Percentiles rank a stretch among this genome's conserved stretches.
phyloP scores from a whole-genome alignment of 1,140 invertebrate species.

The Meloidogyne hapla region DNA sequence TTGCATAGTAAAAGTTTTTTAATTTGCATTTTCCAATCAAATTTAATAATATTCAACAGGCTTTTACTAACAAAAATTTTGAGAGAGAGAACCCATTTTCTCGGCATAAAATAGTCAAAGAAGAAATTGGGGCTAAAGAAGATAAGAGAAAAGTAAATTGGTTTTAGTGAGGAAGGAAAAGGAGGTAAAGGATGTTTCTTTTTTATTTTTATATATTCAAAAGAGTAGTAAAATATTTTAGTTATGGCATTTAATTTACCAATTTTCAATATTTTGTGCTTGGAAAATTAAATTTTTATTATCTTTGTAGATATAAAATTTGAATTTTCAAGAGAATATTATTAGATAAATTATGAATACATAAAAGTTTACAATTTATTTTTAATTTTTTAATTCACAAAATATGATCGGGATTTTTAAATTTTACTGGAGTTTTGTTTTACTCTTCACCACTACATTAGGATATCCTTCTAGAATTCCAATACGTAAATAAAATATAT shows the following conservation, averaged over 20 bases:
- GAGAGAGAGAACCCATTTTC: too few species aligned
- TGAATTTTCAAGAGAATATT: neutral
- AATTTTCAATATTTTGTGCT: neutral
- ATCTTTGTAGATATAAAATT: neutral
- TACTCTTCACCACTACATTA: neutral
- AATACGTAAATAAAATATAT: conserved; percentile 41
- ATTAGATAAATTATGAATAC: neutral
- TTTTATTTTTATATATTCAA: conserved; percentile 15
- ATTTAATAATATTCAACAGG: neutral
- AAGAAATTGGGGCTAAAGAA: neutral
- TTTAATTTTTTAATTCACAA: too few species aligned
- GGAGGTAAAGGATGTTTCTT: neutral
- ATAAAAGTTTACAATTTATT: too few species aligned
- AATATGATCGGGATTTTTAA: neutral
- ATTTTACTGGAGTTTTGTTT: conserved; percentile 7
- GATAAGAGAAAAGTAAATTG: neutral
- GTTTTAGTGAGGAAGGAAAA: neutral
- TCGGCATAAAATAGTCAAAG: neutral
- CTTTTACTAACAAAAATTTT: neutral
- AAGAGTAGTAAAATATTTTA: neutral
- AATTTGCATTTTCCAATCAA: neutral
- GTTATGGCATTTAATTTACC: neutral
- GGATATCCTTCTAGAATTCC: conserved; percentile 51
- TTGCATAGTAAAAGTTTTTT: neutral
- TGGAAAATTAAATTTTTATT: too few species aligned